Evolutionary conservation across 2,888 invertebrate genomes (phyloP).

Genomic region (Rhogogaster chlorosoma): DNA sequence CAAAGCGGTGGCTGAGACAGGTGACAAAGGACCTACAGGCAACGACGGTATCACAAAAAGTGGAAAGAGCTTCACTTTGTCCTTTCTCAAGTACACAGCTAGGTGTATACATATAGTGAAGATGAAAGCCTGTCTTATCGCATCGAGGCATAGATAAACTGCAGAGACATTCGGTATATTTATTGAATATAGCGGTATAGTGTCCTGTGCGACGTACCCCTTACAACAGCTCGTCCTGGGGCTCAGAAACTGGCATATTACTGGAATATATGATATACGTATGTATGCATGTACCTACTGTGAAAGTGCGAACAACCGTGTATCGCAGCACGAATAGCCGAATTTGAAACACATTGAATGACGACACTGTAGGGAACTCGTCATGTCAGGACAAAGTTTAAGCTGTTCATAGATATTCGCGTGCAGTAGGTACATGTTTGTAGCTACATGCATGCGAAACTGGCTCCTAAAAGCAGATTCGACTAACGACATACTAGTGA

Average conservation of each 20-base stretch:
- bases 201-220: not conserved
- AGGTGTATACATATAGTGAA: not conserved
- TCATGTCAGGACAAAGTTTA: not conserved
- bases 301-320: not conserved
- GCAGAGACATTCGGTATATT: not conserved
- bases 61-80: constrained; percentile 30
- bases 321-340: not conserved
- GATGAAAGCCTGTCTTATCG: constrained; percentile 36
- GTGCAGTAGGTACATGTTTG: not conserved
- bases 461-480: constrained; percentile 12
- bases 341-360: constrained; percentile 6
- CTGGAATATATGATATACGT: not conserved
- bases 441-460: not conserved
- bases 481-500: constrained; percentile 14
- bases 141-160: constrained; percentile 27
- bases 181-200: not conserved
- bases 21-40: constrained; percentile 35
- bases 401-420: not conserved
- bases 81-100: constrained; percentile 22
- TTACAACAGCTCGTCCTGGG: not conserved
- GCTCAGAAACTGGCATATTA: not conserved
- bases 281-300: not conserved
- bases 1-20: constrained; percentile 6
- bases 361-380: not conserved
- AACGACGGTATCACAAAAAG: constrained; percentile 27